A percentile compares a stretch with the other conserved stretches of the same genome.
Evolutionary conservation across 2,113 vertebrate genomes (phyloP).

Genomic region (Garra rufa): DNA sequence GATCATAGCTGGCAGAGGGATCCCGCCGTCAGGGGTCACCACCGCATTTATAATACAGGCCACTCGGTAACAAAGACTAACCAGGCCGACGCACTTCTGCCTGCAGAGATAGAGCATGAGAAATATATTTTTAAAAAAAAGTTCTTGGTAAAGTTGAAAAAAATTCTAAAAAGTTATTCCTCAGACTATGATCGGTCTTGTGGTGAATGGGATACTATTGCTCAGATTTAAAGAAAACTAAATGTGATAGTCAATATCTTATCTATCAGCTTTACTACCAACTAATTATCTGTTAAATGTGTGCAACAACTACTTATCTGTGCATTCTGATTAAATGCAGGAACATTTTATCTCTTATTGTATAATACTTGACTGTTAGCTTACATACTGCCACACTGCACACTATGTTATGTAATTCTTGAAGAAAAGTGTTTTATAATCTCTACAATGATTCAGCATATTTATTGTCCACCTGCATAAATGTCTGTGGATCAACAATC

Average conservation of each 20-base stretch:
- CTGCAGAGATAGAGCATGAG: no score
- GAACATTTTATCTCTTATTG: not conserved
- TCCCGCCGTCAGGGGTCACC: constrained; percentile 52
- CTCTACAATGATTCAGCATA: constrained; percentile 8
- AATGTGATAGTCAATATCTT: not conserved
- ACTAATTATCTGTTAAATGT: not conserved
- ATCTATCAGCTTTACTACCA: not conserved
- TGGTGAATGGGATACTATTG: not conserved
- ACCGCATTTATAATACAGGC: constrained; percentile 71
- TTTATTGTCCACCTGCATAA: not conserved
- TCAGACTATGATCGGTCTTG: no score
- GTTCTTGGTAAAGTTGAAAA: no score
- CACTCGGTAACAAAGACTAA: constrained; percentile 69
- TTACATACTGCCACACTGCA: not conserved
- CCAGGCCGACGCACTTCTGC: constrained; percentile 72
- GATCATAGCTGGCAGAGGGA: constrained; percentile 73
- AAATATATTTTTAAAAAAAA: no score
- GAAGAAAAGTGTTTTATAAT: not conserved
- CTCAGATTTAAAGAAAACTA: not conserved
- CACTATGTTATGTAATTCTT: not conserved
- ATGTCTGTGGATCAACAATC: not conserved
- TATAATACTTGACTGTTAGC: no score
- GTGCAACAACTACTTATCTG: not conserved
- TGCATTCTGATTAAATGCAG: not conserved
- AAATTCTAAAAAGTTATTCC: no score